Conservation (phyloP, 2,113 vertebrate species). For the Acanthochromis polyacanthus region DNA sequence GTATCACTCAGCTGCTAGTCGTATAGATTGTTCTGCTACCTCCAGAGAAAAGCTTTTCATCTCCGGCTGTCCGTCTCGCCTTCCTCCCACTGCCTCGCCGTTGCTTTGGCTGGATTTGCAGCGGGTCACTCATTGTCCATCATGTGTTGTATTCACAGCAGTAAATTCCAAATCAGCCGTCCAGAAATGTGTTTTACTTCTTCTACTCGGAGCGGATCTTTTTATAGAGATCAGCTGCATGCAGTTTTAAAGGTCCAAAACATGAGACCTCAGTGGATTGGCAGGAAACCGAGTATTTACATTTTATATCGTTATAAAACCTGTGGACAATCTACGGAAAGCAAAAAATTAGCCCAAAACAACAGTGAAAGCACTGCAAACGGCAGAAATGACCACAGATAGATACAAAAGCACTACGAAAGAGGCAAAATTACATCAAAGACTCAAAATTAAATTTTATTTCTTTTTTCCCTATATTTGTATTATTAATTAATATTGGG, state of each 20-base stretch:
- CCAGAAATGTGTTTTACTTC: not conserved
- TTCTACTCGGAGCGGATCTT: not conserved
- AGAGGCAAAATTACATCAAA: too few species aligned
- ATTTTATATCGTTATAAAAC: not conserved
- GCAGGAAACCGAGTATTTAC: not conserved
- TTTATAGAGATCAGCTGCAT: not conserved
- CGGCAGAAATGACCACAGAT: too few species aligned
- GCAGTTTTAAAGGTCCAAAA: not conserved
- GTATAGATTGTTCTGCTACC: slow-evolving; percentile 40
- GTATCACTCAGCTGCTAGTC: slow-evolving; percentile 27
- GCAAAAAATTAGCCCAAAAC: too few species aligned
- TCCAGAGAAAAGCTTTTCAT: slow-evolving; percentile 52
- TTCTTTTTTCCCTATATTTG: too few species aligned
- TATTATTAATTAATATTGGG: too few species aligned
- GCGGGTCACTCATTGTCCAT: slow-evolving; percentile 26
- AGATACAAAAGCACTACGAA: too few species aligned
- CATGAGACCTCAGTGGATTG: not conserved
- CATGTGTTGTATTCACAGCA: not conserved
- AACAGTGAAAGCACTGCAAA: too few species aligned
- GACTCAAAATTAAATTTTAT: too few species aligned
- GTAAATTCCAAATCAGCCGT: slow-evolving; percentile 6
- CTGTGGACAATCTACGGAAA: too few species aligned
- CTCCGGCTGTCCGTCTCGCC: slow-evolving; percentile 49
- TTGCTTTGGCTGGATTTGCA: slow-evolving; percentile 23
- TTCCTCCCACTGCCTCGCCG: slow-evolving; percentile 15